A percentile compares a stretch with the other conserved stretches of the same genome.
These are phyloP conservation scores for Caenorhabditis becei DNA, from an alignment of 2,888 invertebrate genomes.

Conservation along the genomic window DNA sequence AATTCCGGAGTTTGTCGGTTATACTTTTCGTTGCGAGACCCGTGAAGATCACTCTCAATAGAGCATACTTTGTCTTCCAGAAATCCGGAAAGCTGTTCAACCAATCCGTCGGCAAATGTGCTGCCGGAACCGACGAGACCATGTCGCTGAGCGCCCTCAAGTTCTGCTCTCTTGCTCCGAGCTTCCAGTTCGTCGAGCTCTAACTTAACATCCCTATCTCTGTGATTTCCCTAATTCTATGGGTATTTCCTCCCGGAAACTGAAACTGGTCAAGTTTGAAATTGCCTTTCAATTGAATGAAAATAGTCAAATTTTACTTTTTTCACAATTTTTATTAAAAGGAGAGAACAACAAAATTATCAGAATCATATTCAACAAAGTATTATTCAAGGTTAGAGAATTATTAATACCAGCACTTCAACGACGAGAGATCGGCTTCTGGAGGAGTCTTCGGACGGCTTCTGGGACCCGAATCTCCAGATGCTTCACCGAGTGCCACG, in stretches of 20 bases:
- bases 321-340: background rate
- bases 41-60: background rate
- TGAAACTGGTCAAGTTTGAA: conserved; percentile 33
- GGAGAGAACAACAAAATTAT: background rate
- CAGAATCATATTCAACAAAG: no score
- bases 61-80: conserved; percentile 41
- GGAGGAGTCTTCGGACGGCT: no score
- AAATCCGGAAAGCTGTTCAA: conserved; percentile 65
- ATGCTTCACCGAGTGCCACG: no score
- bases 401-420: no score
- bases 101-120: conserved; percentile 59
- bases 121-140: conserved; percentile 41
- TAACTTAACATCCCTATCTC: conserved; percentile 3
- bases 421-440: no score
- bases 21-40: no score
- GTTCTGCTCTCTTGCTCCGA: conserved; percentile 54
- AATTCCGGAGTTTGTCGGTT: no score
- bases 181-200: conserved; percentile 58
- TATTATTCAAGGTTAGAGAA: no score
- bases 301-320: background rate
- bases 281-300: conserved; percentile 35
- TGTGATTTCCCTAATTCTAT: conserved; percentile 4
- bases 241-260: conserved; percentile 19
- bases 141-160: conserved; percentile 42
- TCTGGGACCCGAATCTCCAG: no score